Conservation (phyloP, 2,113 vertebrate genomes). For the Gallinago media region DNA sequence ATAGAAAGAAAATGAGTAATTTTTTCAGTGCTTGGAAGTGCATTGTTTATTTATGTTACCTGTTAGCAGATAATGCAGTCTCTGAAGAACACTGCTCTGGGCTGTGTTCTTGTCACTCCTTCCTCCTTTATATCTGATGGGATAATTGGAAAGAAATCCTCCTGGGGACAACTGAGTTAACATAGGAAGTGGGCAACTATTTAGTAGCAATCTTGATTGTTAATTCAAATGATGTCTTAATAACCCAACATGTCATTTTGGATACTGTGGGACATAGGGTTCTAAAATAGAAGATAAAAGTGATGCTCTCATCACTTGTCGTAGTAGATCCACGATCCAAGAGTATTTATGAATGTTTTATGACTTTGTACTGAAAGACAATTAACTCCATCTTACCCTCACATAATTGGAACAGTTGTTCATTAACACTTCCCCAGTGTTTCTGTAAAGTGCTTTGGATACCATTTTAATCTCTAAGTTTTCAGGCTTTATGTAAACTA, state of each 20-base stretch:
- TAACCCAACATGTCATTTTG: neutral
- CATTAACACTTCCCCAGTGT: neutral
- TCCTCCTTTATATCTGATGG: neutral
- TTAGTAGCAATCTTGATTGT: neutral
- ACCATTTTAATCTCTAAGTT: neutral
- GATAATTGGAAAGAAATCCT: constrained; percentile 13
- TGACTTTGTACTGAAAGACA: neutral
- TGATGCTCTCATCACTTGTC: neutral
- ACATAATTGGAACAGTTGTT: neutral
- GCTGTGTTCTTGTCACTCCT: constrained; percentile 15
- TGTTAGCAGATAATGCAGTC: neutral
- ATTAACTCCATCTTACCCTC: neutral
- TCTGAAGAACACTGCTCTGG: neutral
- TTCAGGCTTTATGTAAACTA: neutral
- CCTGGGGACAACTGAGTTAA: neutral
- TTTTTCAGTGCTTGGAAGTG: neutral
- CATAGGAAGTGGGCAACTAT: neutral
- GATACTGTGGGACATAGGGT: neutral
- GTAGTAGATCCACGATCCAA: neutral
- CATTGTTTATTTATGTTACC: constrained; percentile 5
- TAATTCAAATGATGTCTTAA: constrained; percentile 10
- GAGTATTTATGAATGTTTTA: neutral
- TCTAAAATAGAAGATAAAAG: neutral
- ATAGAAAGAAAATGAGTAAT: neutral
- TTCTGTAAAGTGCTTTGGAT: neutral